A percentile compares a stretch with the other conserved stretches of the same genome.
Conservation (phyloP, 53 echinoderm and acorn worm species). For the Henricia sp. region DNA sequence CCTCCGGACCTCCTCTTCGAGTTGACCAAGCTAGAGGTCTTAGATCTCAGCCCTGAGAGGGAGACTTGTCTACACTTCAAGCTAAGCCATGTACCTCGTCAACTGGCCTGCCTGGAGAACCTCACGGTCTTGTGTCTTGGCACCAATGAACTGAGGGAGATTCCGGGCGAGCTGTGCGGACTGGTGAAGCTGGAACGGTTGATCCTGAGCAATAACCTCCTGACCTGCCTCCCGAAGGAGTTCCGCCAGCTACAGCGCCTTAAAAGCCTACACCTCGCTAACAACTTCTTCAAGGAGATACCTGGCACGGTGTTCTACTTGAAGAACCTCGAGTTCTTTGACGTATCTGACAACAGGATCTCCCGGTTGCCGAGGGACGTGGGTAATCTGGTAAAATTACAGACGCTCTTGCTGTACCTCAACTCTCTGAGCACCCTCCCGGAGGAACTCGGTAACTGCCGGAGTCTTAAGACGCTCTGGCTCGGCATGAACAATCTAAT, state of each 20-base stretch:
- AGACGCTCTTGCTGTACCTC: constrained; percentile 74
- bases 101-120: constrained; percentile 65
- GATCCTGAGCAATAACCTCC: constrained; percentile 91
- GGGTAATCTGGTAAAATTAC: constrained; percentile 68
- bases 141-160: constrained; percentile 81
- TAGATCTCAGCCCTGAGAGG: constrained; percentile 90
- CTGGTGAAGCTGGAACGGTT: constrained; percentile 82
- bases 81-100: constrained; percentile 66
- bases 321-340: constrained; percentile 81
- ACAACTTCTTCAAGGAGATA: constrained; percentile 85
- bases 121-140: constrained; percentile 85
- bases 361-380: constrained; percentile 67
- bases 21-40: constrained; percentile 74
- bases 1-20: constrained; percentile 76
- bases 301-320: constrained; percentile 75
- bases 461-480: constrained; percentile 76
- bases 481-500: constrained; percentile 81
- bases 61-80: constrained; percentile 72
- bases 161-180: constrained; percentile 76
- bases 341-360: constrained; percentile 88
- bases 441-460: constrained; percentile 76
- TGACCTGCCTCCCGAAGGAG: constrained; percentile 72
- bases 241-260: constrained; percentile 72
- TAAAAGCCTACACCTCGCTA: constrained; percentile 87
- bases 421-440: constrained; percentile 80